phyloP scores from a whole-genome alignment of 2,797 vertebrate species.

The Cynodonichthys magdalenae region DNA sequence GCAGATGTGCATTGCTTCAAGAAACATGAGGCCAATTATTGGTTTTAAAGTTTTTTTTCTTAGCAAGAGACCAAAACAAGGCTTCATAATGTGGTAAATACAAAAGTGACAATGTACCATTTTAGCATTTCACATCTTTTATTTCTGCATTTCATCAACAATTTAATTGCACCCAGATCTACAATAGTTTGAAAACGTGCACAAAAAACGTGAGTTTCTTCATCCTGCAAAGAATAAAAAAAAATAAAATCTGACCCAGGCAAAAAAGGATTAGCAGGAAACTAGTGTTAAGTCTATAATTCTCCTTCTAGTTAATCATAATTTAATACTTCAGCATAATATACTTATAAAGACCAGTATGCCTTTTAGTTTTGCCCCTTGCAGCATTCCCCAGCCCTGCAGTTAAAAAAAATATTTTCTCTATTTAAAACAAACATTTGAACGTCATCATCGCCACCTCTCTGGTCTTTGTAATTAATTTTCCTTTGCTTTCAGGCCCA shows the following conservation, averaged over 20 bases:
- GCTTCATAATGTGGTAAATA: neutral
- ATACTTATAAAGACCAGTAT: conserved; percentile 79
- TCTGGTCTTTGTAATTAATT: conserved; percentile 81
- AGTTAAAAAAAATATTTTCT: conserved; percentile 89
- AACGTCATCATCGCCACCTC: conserved; percentile 73
- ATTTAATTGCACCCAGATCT: conserved; percentile 88
- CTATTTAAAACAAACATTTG: conserved; percentile 87
- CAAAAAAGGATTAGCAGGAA: conserved; percentile 84
- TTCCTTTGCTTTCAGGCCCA: conserved; percentile 67
- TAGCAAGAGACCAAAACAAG: neutral
- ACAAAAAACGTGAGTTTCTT: conserved; percentile 87
- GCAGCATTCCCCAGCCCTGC: conserved; percentile 81
- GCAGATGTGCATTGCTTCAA: no score
- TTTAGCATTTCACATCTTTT: conserved; percentile 85
- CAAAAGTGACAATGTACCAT: conserved; percentile 1
- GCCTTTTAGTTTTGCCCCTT: conserved; percentile 78
- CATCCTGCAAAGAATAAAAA: conserved; percentile 86
- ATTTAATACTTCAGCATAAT: conserved; percentile 84
- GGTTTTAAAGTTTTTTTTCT: no score
- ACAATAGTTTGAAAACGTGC: conserved; percentile 88
- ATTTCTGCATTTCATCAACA: conserved; percentile 86
- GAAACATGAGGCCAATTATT: no score
- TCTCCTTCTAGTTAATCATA: conserved; percentile 84
- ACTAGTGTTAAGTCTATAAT: conserved; percentile 86
- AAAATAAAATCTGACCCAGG: conserved; percentile 87